A percentile compares a stretch with the other conserved stretches of the same genome.
phyloP scores from a whole-genome alignment of 2,888 invertebrate species.

The Strigamia transsilvanica region DNA sequence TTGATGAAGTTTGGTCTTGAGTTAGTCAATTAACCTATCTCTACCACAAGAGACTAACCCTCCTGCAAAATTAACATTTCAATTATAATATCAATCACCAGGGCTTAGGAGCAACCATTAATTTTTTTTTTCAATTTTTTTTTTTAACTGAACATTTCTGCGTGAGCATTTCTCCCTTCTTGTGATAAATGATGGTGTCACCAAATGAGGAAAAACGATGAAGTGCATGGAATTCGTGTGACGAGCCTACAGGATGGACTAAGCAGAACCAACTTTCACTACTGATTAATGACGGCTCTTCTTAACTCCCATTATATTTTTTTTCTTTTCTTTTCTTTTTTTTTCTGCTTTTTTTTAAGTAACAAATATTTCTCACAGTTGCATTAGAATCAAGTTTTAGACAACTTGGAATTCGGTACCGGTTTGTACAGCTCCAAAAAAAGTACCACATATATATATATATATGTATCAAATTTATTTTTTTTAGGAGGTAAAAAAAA shows the following conservation, averaged over 20 bases:
- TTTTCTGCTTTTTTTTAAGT: neutral
- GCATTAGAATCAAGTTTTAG: neutral
- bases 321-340: neutral
- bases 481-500: neutral
- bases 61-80: neutral
- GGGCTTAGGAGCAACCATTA: neutral
- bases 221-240: conserved; percentile 27
- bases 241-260: neutral
- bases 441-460: neutral
- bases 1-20: neutral
- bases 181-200: conserved; percentile 28
- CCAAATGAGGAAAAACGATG: conserved; percentile 39
- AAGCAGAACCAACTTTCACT: conserved; percentile 26
- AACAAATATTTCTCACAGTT: neutral
- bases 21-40: conserved; percentile 1
- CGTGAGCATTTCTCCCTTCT: neutral
- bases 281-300: conserved; percentile 1
- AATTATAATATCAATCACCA: conserved; percentile 30
- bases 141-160: neutral
- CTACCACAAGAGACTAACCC: neutral
- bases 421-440: neutral
- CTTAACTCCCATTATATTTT: conserved; percentile 18
- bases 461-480: neutral
- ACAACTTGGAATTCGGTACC: neutral
- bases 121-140: neutral